phyloP scores from a whole-genome alignment of 2,888 invertebrate genomes.

The Ypsolopha scabrella region DNA sequence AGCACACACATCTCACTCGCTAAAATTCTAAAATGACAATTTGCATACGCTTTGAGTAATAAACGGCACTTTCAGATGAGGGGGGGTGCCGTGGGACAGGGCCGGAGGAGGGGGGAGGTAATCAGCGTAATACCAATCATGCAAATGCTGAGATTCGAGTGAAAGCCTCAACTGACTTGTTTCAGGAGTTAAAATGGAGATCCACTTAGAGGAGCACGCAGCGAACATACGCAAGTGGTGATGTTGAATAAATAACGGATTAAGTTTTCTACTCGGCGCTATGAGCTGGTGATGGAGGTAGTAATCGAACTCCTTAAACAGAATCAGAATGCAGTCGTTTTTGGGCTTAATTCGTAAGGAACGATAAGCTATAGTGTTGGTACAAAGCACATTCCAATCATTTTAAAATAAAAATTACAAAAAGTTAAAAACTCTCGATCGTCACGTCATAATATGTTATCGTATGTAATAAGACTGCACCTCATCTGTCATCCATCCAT shows the following conservation, averaged over 20 bases:
- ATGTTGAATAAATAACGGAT: conserved; percentile 6
- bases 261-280: too few relatives aligned
- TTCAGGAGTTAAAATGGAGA: conserved; percentile 71
- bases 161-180: conserved; percentile 68
- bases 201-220: conserved; percentile 66
- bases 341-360: too few relatives aligned
- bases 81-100: conserved; percentile 6
- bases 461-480: too few relatives aligned
- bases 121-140: conserved; percentile 70
- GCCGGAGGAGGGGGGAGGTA: conserved; percentile 29
- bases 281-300: too few relatives aligned
- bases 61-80: conserved; percentile 32
- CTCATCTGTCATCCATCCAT: too few relatives aligned
- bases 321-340: too few relatives aligned
- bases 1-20: conserved; percentile 11
- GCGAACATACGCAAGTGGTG: conserved; percentile 66
- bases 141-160: conserved; percentile 68
- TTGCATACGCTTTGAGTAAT: conserved; percentile 46
- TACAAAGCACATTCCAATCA: too few relatives aligned
- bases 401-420: too few relatives aligned
- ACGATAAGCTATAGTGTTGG: too few relatives aligned
- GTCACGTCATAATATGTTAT: too few relatives aligned
- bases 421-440: too few relatives aligned
- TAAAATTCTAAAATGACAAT: conserved; percentile 45
- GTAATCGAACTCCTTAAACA: too few relatives aligned